Percentiles rank a stretch among this genome's conserved stretches.
Conservation (phyloP, 2,797 vertebrate genomes). For the Gambusia yucatana region DNA sequence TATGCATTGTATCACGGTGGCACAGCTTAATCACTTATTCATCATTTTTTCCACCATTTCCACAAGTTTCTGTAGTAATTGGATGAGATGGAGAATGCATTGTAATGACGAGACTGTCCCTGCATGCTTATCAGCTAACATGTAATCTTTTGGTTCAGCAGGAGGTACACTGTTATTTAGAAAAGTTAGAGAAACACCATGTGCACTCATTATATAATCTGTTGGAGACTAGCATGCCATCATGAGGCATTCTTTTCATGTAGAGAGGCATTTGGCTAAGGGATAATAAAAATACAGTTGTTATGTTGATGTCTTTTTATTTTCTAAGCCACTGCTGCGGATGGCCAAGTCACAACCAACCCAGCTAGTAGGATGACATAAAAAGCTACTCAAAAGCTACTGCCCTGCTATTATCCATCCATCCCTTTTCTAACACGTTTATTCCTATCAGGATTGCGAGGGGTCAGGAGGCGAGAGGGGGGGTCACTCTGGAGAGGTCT, state of each 20-base stretch:
- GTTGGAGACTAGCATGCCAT: constrained; percentile 25
- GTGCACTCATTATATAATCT: neutral
- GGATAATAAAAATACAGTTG: constrained; percentile 35
- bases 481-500: no score
- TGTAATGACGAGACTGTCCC: constrained; percentile 30
- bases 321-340: constrained; percentile 29
- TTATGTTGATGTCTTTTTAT: constrained; percentile 6
- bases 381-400: neutral
- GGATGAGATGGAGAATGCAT: constrained; percentile 40
- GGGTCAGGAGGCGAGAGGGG: no score
- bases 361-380: neutral
- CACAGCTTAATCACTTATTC: constrained; percentile 44
- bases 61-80: constrained; percentile 37
- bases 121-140: constrained; percentile 33
- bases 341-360: constrained; percentile 44
- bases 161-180: constrained; percentile 31
- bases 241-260: constrained; percentile 27
- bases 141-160: constrained; percentile 11
- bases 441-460: no score
- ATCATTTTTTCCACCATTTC: constrained; percentile 42
- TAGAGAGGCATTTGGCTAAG: constrained; percentile 35
- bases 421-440: no score
- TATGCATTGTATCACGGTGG: constrained; percentile 36
- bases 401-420: neutral
- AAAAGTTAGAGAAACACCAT: constrained; percentile 16